Percentiles rank a stretch among this genome's conserved stretches.
These are phyloP conservation scores for Seira sanloemensis DNA, from an alignment of 2,888 invertebrate species.

Conservation along the genomic window DNA sequence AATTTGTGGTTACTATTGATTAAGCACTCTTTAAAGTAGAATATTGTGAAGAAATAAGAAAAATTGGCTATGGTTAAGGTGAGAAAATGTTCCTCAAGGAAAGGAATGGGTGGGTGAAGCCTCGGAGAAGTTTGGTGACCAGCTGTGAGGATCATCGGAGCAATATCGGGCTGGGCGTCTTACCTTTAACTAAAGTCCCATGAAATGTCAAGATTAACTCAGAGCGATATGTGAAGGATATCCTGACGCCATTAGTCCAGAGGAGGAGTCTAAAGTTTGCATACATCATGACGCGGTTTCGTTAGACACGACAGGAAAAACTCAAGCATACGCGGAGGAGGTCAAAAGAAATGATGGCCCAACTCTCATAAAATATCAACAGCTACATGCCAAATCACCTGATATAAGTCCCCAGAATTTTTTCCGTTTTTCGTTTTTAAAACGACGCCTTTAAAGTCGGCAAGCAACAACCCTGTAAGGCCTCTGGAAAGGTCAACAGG, in stretches of 20 bases:
- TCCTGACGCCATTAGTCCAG: conserved; percentile 21
- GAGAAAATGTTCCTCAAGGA: conserved; percentile 17
- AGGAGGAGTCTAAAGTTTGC: conserved; percentile 36
- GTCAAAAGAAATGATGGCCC: conserved; percentile 19
- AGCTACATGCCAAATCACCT: conserved; percentile 44
- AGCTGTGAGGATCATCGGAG: conserved; percentile 35
- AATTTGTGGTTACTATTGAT: conserved; percentile 32
- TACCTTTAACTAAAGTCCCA: conserved; percentile 31
- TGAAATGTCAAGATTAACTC: conserved; percentile 31
- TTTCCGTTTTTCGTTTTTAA: conserved; percentile 49
- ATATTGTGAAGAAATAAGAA: conserved; percentile 3
- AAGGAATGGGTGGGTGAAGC: conserved; percentile 3
- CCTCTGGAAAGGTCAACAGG: conserved; percentile 29
- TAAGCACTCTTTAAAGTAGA: conserved; percentile 32
- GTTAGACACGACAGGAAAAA: conserved; percentile 45
- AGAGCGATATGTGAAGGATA: conserved; percentile 8
- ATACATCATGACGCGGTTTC: conserved; percentile 53
- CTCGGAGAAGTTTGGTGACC: conserved; percentile 19
- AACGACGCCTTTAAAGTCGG: conserved; percentile 9
- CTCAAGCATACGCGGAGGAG: conserved; percentile 27
- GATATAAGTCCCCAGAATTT: conserved; percentile 46
- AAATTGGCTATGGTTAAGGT: conserved; percentile 11
- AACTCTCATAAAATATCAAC: conserved; percentile 22
- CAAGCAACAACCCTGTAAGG: conserved; percentile 22
- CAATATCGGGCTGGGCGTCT: conserved; percentile 22